phyloP scores from a whole-genome alignment of 2,113 vertebrate species.

The Tonatia bakeri region DNA sequence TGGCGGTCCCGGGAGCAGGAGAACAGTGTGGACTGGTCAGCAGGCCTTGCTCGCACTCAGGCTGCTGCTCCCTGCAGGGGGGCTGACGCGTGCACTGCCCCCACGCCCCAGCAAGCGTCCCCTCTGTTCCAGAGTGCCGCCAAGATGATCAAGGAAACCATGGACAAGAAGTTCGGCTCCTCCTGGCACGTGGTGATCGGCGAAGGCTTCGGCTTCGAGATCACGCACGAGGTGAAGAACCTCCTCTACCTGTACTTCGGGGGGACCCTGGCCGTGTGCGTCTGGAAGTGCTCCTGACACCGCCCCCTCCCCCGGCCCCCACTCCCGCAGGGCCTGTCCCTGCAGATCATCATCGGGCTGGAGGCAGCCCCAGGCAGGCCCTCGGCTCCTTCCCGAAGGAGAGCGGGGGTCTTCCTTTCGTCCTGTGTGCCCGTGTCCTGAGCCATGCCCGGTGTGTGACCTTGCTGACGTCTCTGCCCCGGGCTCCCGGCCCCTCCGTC shows the following conservation, averaged over 20 bases:
- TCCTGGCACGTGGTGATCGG: conserved; percentile 99
- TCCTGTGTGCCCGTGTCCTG: not conserved
- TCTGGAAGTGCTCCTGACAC: conserved; percentile 97
- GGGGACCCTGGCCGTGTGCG: conserved; percentile 93
- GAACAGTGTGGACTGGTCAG: accelerated
- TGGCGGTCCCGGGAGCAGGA: not conserved
- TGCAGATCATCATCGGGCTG: not conserved
- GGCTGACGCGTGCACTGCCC: accelerated
- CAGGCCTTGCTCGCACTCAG: not conserved
- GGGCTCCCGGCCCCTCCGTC: conserved; percentile 7
- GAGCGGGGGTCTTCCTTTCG: conserved; percentile 51
- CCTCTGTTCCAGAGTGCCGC: conserved; percentile 88
- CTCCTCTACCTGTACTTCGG: conserved; percentile 99
- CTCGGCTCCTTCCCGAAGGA: conserved; percentile 68
- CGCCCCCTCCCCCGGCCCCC: not conserved
- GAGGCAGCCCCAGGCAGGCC: conserved; percentile 64
- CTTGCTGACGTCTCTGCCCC: conserved; percentile 3
- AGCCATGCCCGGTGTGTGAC: not conserved
- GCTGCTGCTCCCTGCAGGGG: not conserved
- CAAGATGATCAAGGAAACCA: conserved; percentile 99
- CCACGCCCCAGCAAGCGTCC: not conserved
- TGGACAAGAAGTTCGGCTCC: conserved; percentile 99
- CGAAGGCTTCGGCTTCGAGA: conserved; percentile 96
- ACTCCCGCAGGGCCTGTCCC: not conserved
- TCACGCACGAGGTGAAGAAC: conserved; percentile 97